Evolutionary conservation across 2,113 vertebrate genomes (phyloP), one percentile per base, ranked within the genome.

Genomic region (Callospermophilus lateralis): DNA sequence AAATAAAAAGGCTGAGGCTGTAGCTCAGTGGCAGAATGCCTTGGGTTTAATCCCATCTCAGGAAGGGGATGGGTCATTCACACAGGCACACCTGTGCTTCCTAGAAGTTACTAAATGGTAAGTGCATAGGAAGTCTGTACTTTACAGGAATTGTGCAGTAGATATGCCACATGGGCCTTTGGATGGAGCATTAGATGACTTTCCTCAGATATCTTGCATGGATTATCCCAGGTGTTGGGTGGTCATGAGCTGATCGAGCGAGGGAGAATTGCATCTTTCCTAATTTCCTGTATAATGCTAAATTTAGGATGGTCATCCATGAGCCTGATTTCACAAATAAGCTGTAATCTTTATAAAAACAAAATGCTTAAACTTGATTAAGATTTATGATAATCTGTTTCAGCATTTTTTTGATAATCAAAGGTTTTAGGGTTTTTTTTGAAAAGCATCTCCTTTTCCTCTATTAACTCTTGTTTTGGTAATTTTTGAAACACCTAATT

Each of bases 401-500:
- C n/a, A 74, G 6, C 5, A 20, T 78, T 65, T 79, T 79, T 93
- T 88, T 72, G 7, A 74, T 81, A 87, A 78, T 63, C 34, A 87
- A 58, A 87, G 8, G 1, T 74, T 76, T 95, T 22, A 22, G 10
- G 45, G 6, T 45, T 32, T 63, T 34, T 86, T 91, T 81, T 28
- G 10, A 17, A 17, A 19, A 90, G 9, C 53, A 51, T 45, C 73
- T 58, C 6, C 4, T 78, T 96, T 87, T 79, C n/a, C 24, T 87
- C 20, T 61, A 37, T 86, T 89, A 42, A 76, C 45, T 81, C 63
- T 7, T 45, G 32, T 24, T 85, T 24, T 15, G 10, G 90, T 93
- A 74, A 72, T 74, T 89, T 84, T 74, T 74, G 30, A 39, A 81
- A 95, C 45, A 88, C 26, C 32, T 80, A 88, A 42, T 81, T 63